Base-by-base conservation (phyloP, 2,797 vertebrate genomes). In the Sitta carolinensis region DNA sequence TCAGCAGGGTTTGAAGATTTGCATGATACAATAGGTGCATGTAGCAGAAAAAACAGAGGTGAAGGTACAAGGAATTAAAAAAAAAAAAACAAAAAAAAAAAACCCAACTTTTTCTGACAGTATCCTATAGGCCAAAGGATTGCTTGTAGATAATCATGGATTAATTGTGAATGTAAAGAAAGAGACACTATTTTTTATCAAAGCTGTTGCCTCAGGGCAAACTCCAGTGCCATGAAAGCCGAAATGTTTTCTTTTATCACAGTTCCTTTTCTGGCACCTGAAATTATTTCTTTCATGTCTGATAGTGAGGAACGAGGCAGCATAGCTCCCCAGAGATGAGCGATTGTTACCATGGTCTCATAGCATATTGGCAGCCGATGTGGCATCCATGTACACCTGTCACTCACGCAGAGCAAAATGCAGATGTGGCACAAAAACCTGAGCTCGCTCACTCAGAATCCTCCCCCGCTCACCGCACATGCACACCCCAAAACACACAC, bases 281-380 rank as follows among this genome's bases (percentile, higher is more conserved):
- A 98, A 98, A 98, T 98, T 88, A 98, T 98, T 98, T 98, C 98
- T 98, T 98, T 98, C 98, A 98, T 98, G 98, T 98, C 97, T 98
- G 98, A 97, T 94, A 96, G 96, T 87, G 95, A 96, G 96, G 96
- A 96, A 97, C 54, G 94, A 95, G 96, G 97, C 95, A 86, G 87
- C 94, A 88, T 47, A 93, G 97, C 97, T 98, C 98, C 98, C 98
- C 74, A 96, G 98, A 98, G 98, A 98, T 97, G 75, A 95, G 68
- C 61, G 92, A 97, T 98, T 98, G 98, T 98, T 98, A 97, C 98
- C 97, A 96, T 95, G 97, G 98, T 98, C 97, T 98, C 98, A 94
- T 88, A 98, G 98, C 98, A 98, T 98, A 98, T 98, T 98, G 98
- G 98, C 97, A 97, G 98, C 97, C 96, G 75, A 97, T 97, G 98